Evolutionary conservation across 2,888 invertebrate genomes (phyloP), one percentile per base, ranked within the genome.

Genomic region (Eumerus sabulonum): DNA sequence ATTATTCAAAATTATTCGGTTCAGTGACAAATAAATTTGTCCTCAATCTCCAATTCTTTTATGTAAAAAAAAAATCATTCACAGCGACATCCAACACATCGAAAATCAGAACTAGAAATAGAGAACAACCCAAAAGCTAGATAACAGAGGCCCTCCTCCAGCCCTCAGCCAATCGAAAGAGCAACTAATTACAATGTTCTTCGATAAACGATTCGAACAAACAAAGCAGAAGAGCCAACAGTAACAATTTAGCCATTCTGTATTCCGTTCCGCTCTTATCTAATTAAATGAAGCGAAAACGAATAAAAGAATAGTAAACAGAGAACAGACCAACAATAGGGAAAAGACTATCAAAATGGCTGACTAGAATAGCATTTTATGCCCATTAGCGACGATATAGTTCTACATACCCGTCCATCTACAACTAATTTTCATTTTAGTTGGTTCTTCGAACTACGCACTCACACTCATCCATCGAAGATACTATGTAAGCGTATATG

Each of bases 281-380:
- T 79, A 79, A 73, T 73, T 79, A 79, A 77, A 79, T 73, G 73
- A 68, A 79, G 73, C 73, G 63, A 73, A 68, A 62, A 72, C 47
- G 50, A 35, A 67, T n/a, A n/a, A 45, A 57, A 56, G 9, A 19
- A 35, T 35, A 47, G 14, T n/a, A 35, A 50, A 18, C 40, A 18
- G 17, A 18, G 27, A 35, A 16, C 13, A 60, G 50, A 72, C n/a
- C n/a, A n/a, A n/a, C n/a, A n/a, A n/a, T n/a, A n/a, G n/a, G n/a
- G n/a, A n/a, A n/a, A n/a, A n/a, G n/a, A 47, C 17, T 51, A 62
- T 71, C 72, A 77, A 77, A 77, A 77, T 77, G 76, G 76, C 76
- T 67, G 76, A 77, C 71, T 60, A 62, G 62, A 62, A 36, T 53
- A 9, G 57, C 50, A 66, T 60, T 64, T 18, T 57, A 13, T 73